Conservation (phyloP, 2,888 invertebrate species). For the Minunthozetes semirufus region DNA sequence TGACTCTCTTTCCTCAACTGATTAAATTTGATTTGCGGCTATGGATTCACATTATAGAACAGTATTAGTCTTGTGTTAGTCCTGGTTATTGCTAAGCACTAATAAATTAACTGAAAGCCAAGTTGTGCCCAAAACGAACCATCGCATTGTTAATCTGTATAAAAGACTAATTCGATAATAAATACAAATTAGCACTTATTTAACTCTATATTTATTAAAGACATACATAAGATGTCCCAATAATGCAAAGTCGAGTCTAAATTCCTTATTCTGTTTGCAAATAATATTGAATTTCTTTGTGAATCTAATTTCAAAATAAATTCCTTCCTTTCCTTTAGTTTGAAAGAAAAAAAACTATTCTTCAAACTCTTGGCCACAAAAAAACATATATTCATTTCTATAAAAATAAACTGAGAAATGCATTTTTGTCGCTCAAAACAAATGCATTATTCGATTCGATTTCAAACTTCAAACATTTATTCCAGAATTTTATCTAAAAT, state of each 20-base stretch:
- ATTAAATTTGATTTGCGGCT: conserved; percentile 16
- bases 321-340: background rate
- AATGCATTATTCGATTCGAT: background rate
- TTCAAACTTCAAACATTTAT: background rate
- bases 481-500: background rate
- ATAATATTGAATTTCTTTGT: background rate
- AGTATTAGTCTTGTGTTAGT: too few species aligned
- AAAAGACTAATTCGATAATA: too few species aligned
- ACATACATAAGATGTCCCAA: background rate
- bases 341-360: too few species aligned
- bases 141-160: too few species aligned
- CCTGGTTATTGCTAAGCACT: too few species aligned
- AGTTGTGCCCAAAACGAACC: too few species aligned
- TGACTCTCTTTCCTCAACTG: too few species aligned
- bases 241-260: background rate
- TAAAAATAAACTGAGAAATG: background rate
- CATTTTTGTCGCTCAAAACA: background rate
- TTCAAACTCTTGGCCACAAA: too few species aligned
- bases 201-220: too few species aligned
- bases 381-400: background rate
- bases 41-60: background rate
- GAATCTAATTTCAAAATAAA: conserved; percentile 9
- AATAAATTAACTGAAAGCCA: too few species aligned
- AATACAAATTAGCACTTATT: too few species aligned
- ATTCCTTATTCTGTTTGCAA: background rate